Conservation (phyloP, 2,888 invertebrate genomes). For the Micropterix aruncella region DNA sequence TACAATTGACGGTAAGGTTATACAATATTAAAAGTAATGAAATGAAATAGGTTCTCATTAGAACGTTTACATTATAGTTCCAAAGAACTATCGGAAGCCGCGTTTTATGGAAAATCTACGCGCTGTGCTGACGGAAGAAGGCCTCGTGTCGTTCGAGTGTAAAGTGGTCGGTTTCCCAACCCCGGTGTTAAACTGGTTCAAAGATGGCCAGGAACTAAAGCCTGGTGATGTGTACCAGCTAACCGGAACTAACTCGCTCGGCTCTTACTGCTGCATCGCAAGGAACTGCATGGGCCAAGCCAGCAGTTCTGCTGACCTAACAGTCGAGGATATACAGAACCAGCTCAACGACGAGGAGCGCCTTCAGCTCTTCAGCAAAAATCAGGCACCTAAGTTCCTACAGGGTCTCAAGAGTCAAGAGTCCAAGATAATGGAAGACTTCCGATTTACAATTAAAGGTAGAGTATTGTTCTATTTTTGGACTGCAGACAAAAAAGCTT, state of each 20-base stretch:
- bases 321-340: conserved; percentile 82
- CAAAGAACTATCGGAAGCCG: conserved; percentile 80
- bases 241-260: conserved; percentile 78
- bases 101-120: conserved; percentile 82
- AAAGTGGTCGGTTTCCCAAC: conserved; percentile 89
- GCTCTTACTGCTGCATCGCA: conserved; percentile 82
- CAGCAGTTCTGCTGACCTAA: conserved; percentile 72
- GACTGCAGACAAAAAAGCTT: conserved; percentile 4
- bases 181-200: conserved; percentile 78
- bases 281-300: conserved; percentile 85
- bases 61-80: conserved; percentile 47
- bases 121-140: conserved; percentile 82
- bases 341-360: conserved; percentile 80
- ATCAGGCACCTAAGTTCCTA: conserved; percentile 73
- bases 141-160: conserved; percentile 83
- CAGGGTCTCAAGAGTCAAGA: conserved; percentile 71
- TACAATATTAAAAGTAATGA: not conserved
- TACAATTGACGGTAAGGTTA: conserved; percentile 69
- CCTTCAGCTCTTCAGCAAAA: conserved; percentile 55
- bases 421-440: conserved; percentile 69
- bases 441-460: conserved; percentile 72
- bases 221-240: conserved; percentile 88
- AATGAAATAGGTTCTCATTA: conserved; percentile 2
- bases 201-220: conserved; percentile 82
- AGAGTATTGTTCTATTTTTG: conserved; percentile 9